These are phyloP conservation scores for Drosophila nigricruria DNA, from an alignment of 2,888 invertebrate species.

Conservation along the genomic window DNA sequence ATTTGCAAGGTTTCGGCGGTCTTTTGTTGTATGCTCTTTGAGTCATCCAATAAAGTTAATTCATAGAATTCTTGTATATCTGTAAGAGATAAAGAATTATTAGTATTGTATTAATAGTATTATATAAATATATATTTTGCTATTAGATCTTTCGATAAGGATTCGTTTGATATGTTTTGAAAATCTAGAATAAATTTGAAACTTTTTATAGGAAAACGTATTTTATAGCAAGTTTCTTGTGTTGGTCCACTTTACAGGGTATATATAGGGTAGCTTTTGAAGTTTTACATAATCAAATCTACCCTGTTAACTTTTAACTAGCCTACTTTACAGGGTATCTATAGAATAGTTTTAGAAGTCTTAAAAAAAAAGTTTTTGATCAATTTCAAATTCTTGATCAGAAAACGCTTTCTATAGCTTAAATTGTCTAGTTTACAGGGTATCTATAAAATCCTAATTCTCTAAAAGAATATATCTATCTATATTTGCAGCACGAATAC, in stretches of 20 bases:
- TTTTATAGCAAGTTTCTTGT: no score
- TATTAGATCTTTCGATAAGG: no score
- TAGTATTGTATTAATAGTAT: not conserved
- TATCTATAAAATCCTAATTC: no score
- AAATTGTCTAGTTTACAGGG: no score
- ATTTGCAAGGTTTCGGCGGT: slow-evolving; percentile 97
- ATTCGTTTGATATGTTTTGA: no score
- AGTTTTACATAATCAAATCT: no score
- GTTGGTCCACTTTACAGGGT: no score
- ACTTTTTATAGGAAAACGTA: not conserved
- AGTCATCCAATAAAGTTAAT: slow-evolving; percentile 97
- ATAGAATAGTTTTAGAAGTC: not conserved
- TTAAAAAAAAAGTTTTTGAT: not conserved
- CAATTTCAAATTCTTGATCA: not conserved
- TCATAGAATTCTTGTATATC: slow-evolving; percentile 99
- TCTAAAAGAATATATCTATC: no score
- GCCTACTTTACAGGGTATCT: not conserved
- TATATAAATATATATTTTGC: not conserved
- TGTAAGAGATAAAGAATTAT: slow-evolving; percentile 87
- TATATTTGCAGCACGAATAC: not conserved
- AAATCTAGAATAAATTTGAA: no score
- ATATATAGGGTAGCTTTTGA: not conserved
- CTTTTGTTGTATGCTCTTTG: slow-evolving; percentile 97
- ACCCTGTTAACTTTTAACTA: no score
- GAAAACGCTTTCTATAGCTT: not conserved